Percentiles rank a stretch among this genome's conserved stretches.
Evolutionary conservation across 2,888 invertebrate genomes (phyloP).

Genomic region (Chymomyza procnemis): DNA sequence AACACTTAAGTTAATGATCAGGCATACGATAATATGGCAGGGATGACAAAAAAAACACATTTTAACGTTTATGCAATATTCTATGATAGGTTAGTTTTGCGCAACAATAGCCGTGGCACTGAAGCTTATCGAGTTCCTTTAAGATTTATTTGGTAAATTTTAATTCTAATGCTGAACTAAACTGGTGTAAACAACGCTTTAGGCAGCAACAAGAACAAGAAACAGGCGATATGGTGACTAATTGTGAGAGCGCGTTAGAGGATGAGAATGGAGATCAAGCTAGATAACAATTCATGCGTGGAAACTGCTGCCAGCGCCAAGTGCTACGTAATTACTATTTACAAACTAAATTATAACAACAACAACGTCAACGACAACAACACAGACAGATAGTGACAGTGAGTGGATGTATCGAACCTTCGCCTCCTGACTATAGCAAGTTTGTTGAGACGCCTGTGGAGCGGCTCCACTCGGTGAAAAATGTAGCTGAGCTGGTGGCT

Average conservation of each 20-base stretch:
- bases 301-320: background rate
- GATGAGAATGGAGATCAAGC: background rate
- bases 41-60: background rate
- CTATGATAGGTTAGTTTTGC: background rate
- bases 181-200: too few relatives aligned
- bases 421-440: slow-evolving; percentile 65
- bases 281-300: background rate
- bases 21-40: slow-evolving; percentile 24
- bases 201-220: background rate
- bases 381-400: slow-evolving; percentile 11
- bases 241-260: background rate
- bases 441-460: slow-evolving; percentile 19
- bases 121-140: too few relatives aligned
- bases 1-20: slow-evolving; percentile 34
- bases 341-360: background rate
- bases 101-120: too few relatives aligned
- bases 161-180: too few relatives aligned
- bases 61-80: background rate
- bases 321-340: background rate
- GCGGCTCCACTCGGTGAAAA: slow-evolving; percentile 20
- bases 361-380: slow-evolving; percentile 28
- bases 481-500: slow-evolving; percentile 63
- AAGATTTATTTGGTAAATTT: too few relatives aligned
- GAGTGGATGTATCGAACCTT: slow-evolving; percentile 8
- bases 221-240: background rate